These are phyloP conservation scores for Heliothis peltigera DNA, from an alignment of 2,888 invertebrate species.

Conservation along the genomic window DNA sequence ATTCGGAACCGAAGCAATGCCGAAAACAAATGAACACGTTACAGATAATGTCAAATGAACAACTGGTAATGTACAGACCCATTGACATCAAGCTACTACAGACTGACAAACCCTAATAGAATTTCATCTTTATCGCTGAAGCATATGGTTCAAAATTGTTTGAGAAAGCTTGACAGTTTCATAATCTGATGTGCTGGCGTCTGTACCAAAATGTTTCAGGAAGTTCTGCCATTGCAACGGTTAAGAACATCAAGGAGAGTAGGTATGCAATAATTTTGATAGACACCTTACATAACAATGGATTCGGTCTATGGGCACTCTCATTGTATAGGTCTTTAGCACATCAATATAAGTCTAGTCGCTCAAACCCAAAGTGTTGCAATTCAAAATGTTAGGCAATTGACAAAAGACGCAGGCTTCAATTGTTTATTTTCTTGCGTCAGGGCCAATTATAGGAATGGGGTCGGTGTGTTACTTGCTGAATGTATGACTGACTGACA, in stretches of 20 bases:
- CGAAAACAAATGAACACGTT: too few relatives aligned
- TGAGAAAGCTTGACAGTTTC: too few relatives aligned
- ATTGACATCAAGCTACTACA: too few relatives aligned
- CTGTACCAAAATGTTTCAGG: slow-evolving; percentile 47
- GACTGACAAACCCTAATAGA: too few relatives aligned
- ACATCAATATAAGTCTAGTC: slow-evolving; percentile 8
- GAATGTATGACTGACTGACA: slow-evolving; percentile 21
- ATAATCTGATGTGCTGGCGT: too few relatives aligned
- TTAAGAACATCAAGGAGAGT: slow-evolving; percentile 27
- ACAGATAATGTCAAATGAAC: too few relatives aligned
- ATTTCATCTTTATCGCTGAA: too few relatives aligned
- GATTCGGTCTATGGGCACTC: slow-evolving; percentile 7
- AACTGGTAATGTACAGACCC: too few relatives aligned
- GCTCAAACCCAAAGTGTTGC: slow-evolving; percentile 15
- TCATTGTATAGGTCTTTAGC: slow-evolving; percentile 17
- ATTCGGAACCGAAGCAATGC: too few relatives aligned
- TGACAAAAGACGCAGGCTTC: slow-evolving; percentile 38
- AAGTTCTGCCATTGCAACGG: slow-evolving; percentile 22
- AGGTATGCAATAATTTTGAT: slow-evolving; percentile 25
- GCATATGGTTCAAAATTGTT: too few relatives aligned
- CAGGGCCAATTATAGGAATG: slow-evolving; percentile 14
- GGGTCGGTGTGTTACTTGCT: slow-evolving; percentile 31
- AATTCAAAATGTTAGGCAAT: slow-evolving; percentile 24
- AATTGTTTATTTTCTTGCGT: slow-evolving; percentile 34
- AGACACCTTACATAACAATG: slow-evolving; percentile 26